Base-by-base conservation (phyloP, 2,888 invertebrate species). In the Brassicogethes aeneus region DNA sequence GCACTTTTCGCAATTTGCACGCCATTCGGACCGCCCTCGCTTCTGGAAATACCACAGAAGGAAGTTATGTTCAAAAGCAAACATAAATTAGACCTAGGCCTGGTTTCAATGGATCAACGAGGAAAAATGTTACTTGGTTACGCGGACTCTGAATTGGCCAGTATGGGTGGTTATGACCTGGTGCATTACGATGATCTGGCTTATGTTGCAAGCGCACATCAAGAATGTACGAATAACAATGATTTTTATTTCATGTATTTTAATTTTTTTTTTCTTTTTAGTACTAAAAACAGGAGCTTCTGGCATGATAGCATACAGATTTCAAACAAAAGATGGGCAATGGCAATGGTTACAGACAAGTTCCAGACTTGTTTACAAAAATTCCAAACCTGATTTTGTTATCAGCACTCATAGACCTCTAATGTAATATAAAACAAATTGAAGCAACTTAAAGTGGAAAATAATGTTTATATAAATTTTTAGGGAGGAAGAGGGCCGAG, bases 61-160 rank as follows among this genome's bases (percentile, higher is more conserved):
- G 99, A 99, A 71, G 90, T 96, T 56, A 96, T 99, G 86, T 95
- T 99, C 74, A 99, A 99, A 71, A 95, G 94, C 67, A 99, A 99
- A 73, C 99, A 99, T 74, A 95, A 96, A 66, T 77, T 99, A 58
- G 97, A 99, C 70, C 79, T 99, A 43, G 85, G 91, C 46, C 79
- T 96, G 51, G 89, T 96, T 54, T 95, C 94, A 33, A 95, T 97
- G 92, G 97, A 97, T 73, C 92, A 91, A 73, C 80, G 94, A 59
- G 96, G 96, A 46, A 94, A 95, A 70, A 84, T 93, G 78, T 76
- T 96, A 49, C 76, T 97, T 49, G 95, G 94, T 10, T 96, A 92
- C 68, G 85, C 91, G 1, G 96, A 96, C 65, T 78, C 86, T 2
- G 96, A 91, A 71, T 70, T 92, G 49, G 84, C 87, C 23, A 89